Evolutionary conservation across 2,888 invertebrate species (phyloP).

Genomic region (Aelia acuminata): DNA sequence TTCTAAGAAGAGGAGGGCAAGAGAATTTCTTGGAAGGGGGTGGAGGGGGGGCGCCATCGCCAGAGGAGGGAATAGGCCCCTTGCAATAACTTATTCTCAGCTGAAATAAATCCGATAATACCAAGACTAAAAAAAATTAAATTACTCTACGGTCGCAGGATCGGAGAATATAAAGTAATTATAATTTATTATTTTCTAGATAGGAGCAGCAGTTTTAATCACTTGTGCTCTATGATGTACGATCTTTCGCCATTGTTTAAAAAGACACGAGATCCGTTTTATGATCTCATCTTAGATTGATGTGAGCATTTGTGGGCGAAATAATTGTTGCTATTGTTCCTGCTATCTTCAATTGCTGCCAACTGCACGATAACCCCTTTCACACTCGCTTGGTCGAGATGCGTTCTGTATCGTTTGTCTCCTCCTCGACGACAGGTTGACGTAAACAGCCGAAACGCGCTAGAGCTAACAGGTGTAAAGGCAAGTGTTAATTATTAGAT

Average conservation of each 20-base stretch:
- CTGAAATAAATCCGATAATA: no score
- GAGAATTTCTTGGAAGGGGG: no score
- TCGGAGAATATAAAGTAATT: neutral
- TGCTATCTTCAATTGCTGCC: neutral
- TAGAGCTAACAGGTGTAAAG: constrained; percentile 45
- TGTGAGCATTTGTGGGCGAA: neutral
- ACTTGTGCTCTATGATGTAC: neutral
- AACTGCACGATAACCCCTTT: neutral
- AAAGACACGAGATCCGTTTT: neutral
- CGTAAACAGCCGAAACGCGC: constrained; percentile 13
- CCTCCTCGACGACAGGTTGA: neutral
- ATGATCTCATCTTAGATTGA: neutral
- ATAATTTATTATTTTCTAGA: neutral
- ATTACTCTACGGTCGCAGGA: no score
- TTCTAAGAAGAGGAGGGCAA: no score
- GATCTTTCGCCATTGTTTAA: neutral
- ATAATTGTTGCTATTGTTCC: neutral
- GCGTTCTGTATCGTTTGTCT: neutral
- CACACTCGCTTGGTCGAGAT: neutral
- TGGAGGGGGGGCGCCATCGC: no score
- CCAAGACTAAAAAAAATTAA: no score
- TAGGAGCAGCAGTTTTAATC: neutral
- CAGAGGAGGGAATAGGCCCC: no score
- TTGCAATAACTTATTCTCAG: no score
- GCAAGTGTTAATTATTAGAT: constrained; percentile 59